These are phyloP conservation scores for Apostichopus japonicus DNA, from an alignment of 35 echinoderm and acorn worm species.

Conservation along the genomic window DNA sequence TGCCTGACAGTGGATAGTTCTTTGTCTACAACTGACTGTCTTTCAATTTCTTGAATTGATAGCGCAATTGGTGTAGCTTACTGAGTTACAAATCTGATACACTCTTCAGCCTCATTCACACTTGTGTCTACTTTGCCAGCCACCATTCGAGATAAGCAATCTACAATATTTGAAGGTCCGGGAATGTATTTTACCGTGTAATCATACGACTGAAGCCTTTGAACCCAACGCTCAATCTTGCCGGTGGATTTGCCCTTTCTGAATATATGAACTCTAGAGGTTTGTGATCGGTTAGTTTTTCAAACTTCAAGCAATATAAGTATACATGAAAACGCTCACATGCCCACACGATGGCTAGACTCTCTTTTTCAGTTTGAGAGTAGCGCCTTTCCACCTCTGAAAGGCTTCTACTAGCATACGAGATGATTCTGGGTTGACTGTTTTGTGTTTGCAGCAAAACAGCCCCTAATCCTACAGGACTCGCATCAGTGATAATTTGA, in stretches of 20 bases:
- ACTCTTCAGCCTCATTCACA: too few species aligned
- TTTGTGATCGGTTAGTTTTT: constrained; percentile 50
- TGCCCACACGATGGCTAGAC: constrained; percentile 40
- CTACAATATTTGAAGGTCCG: too few species aligned
- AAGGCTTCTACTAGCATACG: constrained; percentile 64
- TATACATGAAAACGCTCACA: constrained; percentile 39
- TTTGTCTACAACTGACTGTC: too few species aligned
- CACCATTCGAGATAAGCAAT: too few species aligned
- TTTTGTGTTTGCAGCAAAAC: constrained; percentile 34
- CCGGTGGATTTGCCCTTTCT: constrained; percentile 33
- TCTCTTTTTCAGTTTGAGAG: constrained; percentile 62
- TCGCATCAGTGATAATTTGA: constrained; percentile 46
- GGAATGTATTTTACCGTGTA: constrained; percentile 19
- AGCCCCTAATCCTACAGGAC: constrained; percentile 63
- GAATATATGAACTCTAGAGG: constrained; percentile 52
- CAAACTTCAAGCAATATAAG: constrained; percentile 21
- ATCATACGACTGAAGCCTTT: constrained; percentile 42
- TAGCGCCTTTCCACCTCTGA: constrained; percentile 55
- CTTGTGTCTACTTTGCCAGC: too few species aligned
- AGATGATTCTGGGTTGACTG: neutral
- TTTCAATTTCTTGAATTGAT: too few species aligned
- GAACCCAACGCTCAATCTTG: constrained; percentile 38
- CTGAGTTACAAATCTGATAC: neutral
- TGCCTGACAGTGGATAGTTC: neutral
- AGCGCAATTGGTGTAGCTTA: neutral